These are phyloP conservation scores for Diachasma alloeum DNA, from an alignment of 1,140 invertebrate species.

Conservation along the genomic window DNA sequence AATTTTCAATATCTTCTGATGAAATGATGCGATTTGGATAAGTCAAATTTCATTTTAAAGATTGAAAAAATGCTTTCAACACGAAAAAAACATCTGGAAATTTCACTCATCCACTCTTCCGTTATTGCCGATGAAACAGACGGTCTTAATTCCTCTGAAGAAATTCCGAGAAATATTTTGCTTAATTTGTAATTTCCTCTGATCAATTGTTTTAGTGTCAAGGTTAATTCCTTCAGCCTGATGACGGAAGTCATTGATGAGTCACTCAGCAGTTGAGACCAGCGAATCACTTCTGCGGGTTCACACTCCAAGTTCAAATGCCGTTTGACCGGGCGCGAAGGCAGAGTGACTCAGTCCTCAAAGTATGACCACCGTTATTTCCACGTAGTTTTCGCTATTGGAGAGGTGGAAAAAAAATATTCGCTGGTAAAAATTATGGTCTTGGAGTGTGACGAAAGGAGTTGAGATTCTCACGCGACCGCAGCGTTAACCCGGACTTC, in stretches of 20 bases:
- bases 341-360: slow-evolving; percentile 21
- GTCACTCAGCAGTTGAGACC: background rate
- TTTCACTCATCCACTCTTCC: no score
- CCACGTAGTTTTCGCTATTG: background rate
- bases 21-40: no score
- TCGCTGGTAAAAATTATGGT: background rate
- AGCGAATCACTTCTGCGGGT: background rate
- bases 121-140: no score
- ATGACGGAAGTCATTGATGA: background rate
- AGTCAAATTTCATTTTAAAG: no score
- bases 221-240: background rate
- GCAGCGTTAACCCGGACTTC: background rate
- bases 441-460: background rate
- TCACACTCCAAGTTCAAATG: slow-evolving; percentile 45
- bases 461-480: slow-evolving; percentile 20
- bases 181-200: background rate
- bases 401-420: background rate
- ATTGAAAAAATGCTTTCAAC: no score
- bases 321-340: slow-evolving; percentile 46
- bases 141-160: no score
- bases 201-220: background rate
- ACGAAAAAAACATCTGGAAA: no score
- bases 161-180: background rate
- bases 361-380: slow-evolving; percentile 30
- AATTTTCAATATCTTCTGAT: no score